Base-by-base conservation (phyloP, 2,113 vertebrate genomes). In the Amia ocellicauda region DNA sequence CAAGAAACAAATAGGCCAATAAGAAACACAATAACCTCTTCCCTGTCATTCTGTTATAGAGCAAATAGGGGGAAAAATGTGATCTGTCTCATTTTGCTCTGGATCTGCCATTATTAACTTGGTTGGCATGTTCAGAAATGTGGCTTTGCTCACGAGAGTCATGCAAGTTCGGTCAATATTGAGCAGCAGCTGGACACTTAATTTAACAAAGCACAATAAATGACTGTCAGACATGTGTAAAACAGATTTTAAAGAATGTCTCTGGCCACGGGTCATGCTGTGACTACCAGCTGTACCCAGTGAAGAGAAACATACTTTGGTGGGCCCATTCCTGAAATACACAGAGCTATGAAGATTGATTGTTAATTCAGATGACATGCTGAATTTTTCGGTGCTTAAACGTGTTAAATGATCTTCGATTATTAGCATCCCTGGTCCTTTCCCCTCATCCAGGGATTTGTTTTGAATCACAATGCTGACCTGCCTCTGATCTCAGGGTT, bases 201-300 rank as follows among this genome's bases (percentile, higher is more conserved):
- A 56, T 64, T 61, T 64, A 42, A 47, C 47, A 24, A 14, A 22
- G 69, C 67, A 63, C 70, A 63, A 71, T 75, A 75, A 73, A 78
- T 78, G 71, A 75, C 73, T 65, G 70, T 73, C 76, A 64, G 50
- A 67, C 47, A 43, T 45, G 55, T 63, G 43, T 57, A 19, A 67
- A 70, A 67, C 58, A 62, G 57, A 60, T 63, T 69, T 66, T 62
- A 68, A 62, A 50, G 19, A 40, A 69, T 55, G 76, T 73, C 76
- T 73, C 75, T 78, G 73, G 75, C 71, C 66, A 36, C 41, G 45
- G 54, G 66, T 60, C 72, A 68, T 16, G 66, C 69, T 66, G 65
- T 3, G 31, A 64, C 42, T 2, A 60, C 55, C 64, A 60, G 71
- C 64, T 63, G 64, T 69, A 74, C 58, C 53, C 57, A 61, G 52